Conservation (phyloP, 2,888 invertebrate genomes). For the Spodoptera picta region DNA sequence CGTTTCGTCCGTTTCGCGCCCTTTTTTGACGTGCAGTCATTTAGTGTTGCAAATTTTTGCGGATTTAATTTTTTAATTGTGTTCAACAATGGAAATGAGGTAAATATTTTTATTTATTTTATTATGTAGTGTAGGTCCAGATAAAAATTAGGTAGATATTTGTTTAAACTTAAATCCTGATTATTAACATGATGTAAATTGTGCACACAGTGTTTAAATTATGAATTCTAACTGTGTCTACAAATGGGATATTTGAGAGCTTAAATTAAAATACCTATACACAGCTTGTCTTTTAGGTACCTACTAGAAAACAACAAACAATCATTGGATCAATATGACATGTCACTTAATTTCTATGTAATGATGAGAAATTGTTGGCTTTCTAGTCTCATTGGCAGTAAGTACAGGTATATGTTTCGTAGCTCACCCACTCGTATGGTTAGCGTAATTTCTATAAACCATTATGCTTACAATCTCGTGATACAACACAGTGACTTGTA, state of each 20-base stretch:
- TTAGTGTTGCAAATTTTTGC: slow-evolving; percentile 71
- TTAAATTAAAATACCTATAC: too few relatives aligned
- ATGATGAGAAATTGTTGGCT: slow-evolving; percentile 58
- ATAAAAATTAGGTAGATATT: slow-evolving; percentile 1
- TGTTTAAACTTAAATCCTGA: too few relatives aligned
- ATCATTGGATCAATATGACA: slow-evolving; percentile 23
- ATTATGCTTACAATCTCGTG: slow-evolving; percentile 36
- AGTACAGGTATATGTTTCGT: slow-evolving; percentile 33
- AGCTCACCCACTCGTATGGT: slow-evolving; percentile 22
- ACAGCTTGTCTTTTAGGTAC: too few relatives aligned
- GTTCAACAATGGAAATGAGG: slow-evolving; percentile 75
- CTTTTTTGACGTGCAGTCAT: slow-evolving; percentile 70
- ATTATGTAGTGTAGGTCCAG: neutral
- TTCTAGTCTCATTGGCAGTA: slow-evolving; percentile 53
- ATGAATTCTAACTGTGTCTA: too few relatives aligned
- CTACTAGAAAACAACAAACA: slow-evolving; percentile 1
- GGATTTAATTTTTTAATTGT: slow-evolving; percentile 63
- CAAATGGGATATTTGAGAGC: too few relatives aligned
- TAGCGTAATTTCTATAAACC: slow-evolving; percentile 46
- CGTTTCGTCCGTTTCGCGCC: slow-evolving; percentile 71
- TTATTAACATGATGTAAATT: too few relatives aligned
- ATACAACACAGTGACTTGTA: slow-evolving; percentile 38
- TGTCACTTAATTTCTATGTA: slow-evolving; percentile 52
- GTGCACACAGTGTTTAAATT: too few relatives aligned
- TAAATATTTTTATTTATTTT: slow-evolving; percentile 64